phyloP scores from a whole-genome alignment of 1,140 invertebrate species.

The Dysdera silvatica region DNA sequence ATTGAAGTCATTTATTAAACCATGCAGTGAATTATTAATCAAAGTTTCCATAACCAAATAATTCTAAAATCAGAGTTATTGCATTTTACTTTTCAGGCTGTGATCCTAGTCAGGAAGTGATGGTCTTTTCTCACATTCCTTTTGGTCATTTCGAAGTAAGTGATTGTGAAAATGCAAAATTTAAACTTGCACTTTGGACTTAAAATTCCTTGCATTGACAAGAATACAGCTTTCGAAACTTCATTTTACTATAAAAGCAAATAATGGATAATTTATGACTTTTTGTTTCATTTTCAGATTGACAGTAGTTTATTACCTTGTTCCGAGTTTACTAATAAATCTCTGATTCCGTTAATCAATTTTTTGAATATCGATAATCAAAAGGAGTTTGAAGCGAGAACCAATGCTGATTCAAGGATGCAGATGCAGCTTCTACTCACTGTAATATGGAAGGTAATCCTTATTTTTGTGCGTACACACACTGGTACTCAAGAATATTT shows the following conservation, averaged over 20 bases:
- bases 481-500: too few relatives aligned
- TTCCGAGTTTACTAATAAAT: constrained; percentile 23
- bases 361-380: too few relatives aligned
- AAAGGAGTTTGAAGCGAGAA: too few relatives aligned
- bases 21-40: background rate
- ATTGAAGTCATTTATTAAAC: background rate
- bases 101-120: constrained; percentile 24
- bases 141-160: constrained; percentile 29
- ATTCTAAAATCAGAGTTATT: background rate
- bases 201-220: background rate
- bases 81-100: constrained; percentile 1
- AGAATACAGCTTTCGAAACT: background rate
- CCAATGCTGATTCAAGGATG: too few relatives aligned
- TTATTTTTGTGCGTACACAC: too few relatives aligned
- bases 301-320: constrained; percentile 27
- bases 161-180: background rate
- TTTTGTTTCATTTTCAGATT: constrained; percentile 10
- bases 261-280: background rate
- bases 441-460: too few relatives aligned
- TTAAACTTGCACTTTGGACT: background rate
- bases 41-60: background rate
- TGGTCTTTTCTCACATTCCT: constrained; percentile 28
- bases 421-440: too few relatives aligned
- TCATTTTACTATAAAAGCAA: background rate
- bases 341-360: too few relatives aligned